Conservation (phyloP, 2,113 vertebrate species). For the Carassius gibelio region DNA sequence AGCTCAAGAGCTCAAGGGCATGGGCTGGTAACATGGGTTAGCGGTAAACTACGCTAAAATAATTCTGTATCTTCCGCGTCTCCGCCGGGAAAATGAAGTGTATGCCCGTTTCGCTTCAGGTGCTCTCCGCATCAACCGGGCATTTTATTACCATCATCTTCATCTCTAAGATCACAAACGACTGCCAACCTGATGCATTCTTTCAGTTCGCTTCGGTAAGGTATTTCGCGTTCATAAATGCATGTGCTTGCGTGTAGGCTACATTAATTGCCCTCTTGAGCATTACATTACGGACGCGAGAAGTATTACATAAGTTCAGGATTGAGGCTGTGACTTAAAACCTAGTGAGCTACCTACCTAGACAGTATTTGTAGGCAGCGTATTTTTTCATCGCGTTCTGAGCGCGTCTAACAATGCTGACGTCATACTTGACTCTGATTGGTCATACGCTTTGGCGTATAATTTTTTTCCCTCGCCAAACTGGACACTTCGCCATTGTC, state of each 20-base stretch:
- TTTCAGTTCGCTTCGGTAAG: conserved; percentile 51
- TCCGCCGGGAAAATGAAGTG: conserved; percentile 53
- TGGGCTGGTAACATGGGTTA: conserved; percentile 19
- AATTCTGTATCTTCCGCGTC: conserved; percentile 2
- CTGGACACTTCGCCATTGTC: too few species aligned
- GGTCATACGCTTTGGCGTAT: background rate
- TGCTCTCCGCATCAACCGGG: conserved; percentile 32
- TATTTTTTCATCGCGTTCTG: background rate
- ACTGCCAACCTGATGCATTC: conserved; percentile 42
- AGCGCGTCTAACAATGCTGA: background rate
- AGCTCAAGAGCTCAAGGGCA: background rate
- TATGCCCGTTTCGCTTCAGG: conserved; percentile 31
- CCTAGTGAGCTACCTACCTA: background rate
- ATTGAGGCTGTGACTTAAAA: background rate
- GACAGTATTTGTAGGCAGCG: background rate
- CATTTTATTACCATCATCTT: background rate
- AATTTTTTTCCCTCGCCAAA: too few species aligned
- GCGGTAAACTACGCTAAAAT: conserved; percentile 11
- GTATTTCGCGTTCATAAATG: background rate
- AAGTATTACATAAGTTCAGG: conserved; percentile 43
- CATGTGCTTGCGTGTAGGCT: background rate
- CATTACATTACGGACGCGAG: conserved; percentile 8
- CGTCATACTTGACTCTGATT: background rate
- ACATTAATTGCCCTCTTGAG: background rate
- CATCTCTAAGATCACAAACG: conserved; percentile 22